Conservation (phyloP, 2,113 vertebrate genomes). For the Aix galericulata region DNA sequence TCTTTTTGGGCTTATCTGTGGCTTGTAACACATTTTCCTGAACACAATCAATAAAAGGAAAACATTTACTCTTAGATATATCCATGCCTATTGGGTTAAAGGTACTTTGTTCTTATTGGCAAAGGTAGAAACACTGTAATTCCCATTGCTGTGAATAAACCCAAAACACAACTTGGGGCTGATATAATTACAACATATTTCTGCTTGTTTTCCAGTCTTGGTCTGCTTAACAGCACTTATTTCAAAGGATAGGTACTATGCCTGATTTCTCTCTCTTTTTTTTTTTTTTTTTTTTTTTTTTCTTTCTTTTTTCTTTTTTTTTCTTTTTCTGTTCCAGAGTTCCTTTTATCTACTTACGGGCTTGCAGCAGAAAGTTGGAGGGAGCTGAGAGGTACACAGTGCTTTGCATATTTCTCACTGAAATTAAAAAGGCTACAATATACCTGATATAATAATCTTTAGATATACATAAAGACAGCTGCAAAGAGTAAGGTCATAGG, state of each 20-base stretch:
- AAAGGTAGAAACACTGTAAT: slow-evolving; percentile 58
- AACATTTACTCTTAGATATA: slow-evolving; percentile 21
- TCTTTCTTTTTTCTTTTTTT: too few relatives aligned
- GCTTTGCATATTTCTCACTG: background rate
- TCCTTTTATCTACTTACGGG: background rate
- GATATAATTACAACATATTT: slow-evolving; percentile 70
- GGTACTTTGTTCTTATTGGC: slow-evolving; percentile 58
- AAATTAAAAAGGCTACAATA: background rate
- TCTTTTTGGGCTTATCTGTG: background rate
- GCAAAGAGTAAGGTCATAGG: background rate
- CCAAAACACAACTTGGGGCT: slow-evolving; percentile 52
- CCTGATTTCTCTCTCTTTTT: background rate
- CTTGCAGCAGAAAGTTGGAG: slow-evolving; percentile 26
- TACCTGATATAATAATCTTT: background rate
- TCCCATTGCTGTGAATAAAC: slow-evolving; percentile 56
- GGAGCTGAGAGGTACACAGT: background rate
- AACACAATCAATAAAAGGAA: background rate
- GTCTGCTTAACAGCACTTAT: slow-evolving; percentile 70
- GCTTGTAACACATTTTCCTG: background rate
- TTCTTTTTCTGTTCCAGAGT: background rate
- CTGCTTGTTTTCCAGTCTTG: slow-evolving; percentile 68
- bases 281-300: too few relatives aligned
- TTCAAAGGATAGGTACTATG: slow-evolving; percentile 62
- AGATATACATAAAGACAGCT: background rate
- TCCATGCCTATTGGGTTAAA: slow-evolving; percentile 62